Percentiles rank a stretch among this genome's conserved stretches.
phyloP scores from a whole-genome alignment of 2,888 invertebrate species.

The Beris chalybata region DNA sequence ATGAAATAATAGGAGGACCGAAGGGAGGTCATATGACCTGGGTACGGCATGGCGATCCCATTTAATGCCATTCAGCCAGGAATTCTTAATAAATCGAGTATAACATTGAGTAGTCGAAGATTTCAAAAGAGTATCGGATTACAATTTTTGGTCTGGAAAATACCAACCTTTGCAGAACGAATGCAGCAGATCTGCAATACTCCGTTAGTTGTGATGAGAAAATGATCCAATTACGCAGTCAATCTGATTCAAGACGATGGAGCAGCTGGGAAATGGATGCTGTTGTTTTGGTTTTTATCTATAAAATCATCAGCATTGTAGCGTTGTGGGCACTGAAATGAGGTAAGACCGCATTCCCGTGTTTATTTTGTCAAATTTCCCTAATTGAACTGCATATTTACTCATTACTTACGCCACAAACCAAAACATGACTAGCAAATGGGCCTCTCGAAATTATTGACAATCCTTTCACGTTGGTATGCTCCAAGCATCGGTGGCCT shows the following conservation, averaged over 20 bases:
- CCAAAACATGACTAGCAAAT: constrained; percentile 13
- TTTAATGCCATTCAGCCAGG: not conserved
- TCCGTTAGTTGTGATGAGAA: constrained; percentile 18
- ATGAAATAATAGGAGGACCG: constrained; percentile 34
- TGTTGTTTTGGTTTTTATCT: too few species aligned
- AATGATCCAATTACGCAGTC: constrained; percentile 29
- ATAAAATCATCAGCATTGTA: too few species aligned
- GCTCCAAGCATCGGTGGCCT: constrained; percentile 17
- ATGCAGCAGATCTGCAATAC: too few species aligned
- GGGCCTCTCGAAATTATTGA: not conserved
- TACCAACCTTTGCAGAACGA: not conserved
- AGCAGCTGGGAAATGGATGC: too few species aligned
- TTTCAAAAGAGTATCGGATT: constrained; percentile 25
- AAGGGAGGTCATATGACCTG: constrained; percentile 34
- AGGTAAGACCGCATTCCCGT: too few species aligned
- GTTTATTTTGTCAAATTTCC: too few species aligned
- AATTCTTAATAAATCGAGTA: not conserved
- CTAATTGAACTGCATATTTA: not conserved
- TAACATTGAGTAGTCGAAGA: constrained; percentile 5
- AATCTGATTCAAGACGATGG: not conserved
- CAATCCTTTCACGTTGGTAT: constrained; percentile 23
- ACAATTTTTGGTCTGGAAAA: constrained; percentile 11
- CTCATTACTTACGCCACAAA: constrained; percentile 20
- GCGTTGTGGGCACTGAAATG: too few species aligned
- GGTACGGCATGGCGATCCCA: constrained; percentile 3